Evolutionary conservation across 2,888 invertebrate genomes (phyloP), one percentile per base, ranked within the genome.

Genomic region (Lamellibrachia satsuma): DNA sequence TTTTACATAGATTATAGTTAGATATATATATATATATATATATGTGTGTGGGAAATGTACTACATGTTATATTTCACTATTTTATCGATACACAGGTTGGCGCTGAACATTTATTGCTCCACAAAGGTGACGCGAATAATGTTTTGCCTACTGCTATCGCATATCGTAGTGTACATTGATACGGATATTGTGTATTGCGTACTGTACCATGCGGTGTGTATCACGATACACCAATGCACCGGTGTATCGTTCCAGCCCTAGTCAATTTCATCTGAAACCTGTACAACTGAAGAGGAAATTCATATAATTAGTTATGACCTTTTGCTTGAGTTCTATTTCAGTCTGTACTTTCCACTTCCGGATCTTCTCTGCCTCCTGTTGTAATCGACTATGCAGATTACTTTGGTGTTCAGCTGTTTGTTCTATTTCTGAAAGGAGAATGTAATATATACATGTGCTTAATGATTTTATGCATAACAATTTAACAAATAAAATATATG

Each of bases 291-390:
- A 75, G 1, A 15, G 15, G 11, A 75, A 75, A 15, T 15, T 11
- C 15, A 27, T 9, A 52, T 9, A 52, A 52, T 27, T 9, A 52
- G 11, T 51, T 51, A 51, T 51, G 92, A 95, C 96, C 95, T 96
- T 96, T 93, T 95, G 95, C 94, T 95, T 96, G 9, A 96, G 93
- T 91, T 96, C 96, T 92, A 95, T 94, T 94, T 96, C 95, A 91
- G 95, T 95, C 91, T 95, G 95, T 60, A 95, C 94, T 94, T 95
- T 96, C 96, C 96, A 96, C 93, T 95, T 95, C 91, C 95, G 93
- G n/a, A 95, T 95, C 93, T 95, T 95, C 93, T 96, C 96, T 92
- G 95, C 95, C 91, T 96, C 96, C 92, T 95, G 95, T 91, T 95
- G 95, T 22, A 96, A 94, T 93, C 95, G 95, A 27, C 95, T 95